These are phyloP conservation scores for Drosophila pegasa DNA, from an alignment of 2,888 invertebrate species.

Conservation along the genomic window DNA sequence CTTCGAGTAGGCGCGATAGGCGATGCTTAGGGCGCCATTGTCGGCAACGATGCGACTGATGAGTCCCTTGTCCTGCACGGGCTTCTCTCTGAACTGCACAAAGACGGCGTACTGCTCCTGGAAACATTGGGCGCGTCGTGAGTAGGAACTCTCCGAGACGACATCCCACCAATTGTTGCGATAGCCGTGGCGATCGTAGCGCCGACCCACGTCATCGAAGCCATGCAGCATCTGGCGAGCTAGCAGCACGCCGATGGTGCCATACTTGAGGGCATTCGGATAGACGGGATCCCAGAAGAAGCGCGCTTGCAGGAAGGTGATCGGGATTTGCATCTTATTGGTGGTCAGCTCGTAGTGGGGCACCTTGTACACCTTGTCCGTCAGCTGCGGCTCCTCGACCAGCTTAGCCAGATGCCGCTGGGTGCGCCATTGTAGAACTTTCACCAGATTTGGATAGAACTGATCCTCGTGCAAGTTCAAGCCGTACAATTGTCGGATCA, in stretches of 20 bases:
- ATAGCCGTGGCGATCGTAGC: slow-evolving; percentile 77
- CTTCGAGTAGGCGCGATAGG: slow-evolving; percentile 79
- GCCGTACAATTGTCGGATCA: slow-evolving; percentile 64
- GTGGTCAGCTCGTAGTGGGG: slow-evolving; percentile 72
- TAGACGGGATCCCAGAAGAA: slow-evolving; percentile 82
- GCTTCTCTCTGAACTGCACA: slow-evolving; percentile 67
- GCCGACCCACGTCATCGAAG: slow-evolving; percentile 79
- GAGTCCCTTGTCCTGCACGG: slow-evolving; percentile 62
- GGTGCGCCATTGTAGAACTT: slow-evolving; percentile 76
- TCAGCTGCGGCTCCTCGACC: slow-evolving; percentile 61
- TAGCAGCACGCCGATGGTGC: slow-evolving; percentile 77
- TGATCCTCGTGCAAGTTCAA: slow-evolving; percentile 54
- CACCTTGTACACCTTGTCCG: slow-evolving; percentile 64
- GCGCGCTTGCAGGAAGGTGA: slow-evolving; percentile 80
- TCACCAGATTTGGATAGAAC: slow-evolving; percentile 75
- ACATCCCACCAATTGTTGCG: slow-evolving; percentile 81
- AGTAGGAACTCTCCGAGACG: slow-evolving; percentile 63
- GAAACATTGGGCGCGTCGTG: slow-evolving; percentile 76
- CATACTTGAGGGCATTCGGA: slow-evolving; percentile 79
- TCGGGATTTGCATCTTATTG: slow-evolving; percentile 79
- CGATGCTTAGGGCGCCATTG: slow-evolving; percentile 80
- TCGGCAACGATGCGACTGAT: slow-evolving; percentile 75
- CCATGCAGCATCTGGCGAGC: slow-evolving; percentile 82
- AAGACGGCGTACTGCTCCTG: slow-evolving; percentile 73
- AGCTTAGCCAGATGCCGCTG: slow-evolving; percentile 60